These are phyloP conservation scores for Heptranchias perlo DNA, from an alignment of 2,113 vertebrate genomes.

Conservation along the genomic window DNA sequence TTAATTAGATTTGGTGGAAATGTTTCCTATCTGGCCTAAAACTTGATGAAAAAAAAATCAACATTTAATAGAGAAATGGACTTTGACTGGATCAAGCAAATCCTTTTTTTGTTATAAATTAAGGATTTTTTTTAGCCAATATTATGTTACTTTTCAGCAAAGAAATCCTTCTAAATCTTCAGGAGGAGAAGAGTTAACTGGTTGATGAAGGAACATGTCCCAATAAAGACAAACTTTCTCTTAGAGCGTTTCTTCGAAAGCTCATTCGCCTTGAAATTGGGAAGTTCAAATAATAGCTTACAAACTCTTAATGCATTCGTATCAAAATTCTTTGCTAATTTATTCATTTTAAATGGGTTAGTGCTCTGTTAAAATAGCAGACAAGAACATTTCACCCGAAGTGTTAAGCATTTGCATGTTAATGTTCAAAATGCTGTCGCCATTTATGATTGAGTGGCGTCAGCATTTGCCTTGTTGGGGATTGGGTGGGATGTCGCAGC, in stretches of 20 bases:
- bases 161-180: neutral
- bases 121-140: neutral
- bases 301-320: neutral
- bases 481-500: neutral
- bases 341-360: too few relatives aligned
- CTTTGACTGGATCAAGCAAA: neutral
- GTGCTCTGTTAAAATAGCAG: too few relatives aligned
- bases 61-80: neutral
- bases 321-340: neutral
- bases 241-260: neutral
- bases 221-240: neutral
- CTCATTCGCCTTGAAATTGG: neutral
- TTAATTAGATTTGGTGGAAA: neutral
- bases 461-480: neutral
- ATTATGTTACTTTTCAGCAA: neutral
- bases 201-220: neutral
- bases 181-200: neutral
- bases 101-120: neutral
- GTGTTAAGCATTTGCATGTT: neutral
- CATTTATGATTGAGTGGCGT: neutral
- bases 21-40: neutral
- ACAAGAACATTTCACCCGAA: too few relatives aligned
- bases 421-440: neutral
- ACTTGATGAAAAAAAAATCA: neutral
- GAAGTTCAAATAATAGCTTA: neutral